Evolutionary conservation across 2,113 vertebrate genomes (phyloP), one percentile per base, ranked within the genome.

Genomic region (Xiphorhynchus elegans): DNA sequence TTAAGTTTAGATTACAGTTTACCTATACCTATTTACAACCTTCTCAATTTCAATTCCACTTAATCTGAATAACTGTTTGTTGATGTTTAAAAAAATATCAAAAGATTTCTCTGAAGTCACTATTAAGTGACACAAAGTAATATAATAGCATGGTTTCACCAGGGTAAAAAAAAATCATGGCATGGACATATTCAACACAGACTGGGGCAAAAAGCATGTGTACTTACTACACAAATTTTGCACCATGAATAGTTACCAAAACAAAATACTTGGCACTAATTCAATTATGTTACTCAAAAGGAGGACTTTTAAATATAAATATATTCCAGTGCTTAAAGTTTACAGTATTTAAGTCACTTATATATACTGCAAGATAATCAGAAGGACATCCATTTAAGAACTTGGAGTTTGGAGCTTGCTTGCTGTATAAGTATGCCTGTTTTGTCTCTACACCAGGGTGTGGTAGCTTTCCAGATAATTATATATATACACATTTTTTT

Each of bases 161-260:
- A 68, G 7, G 20, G 33, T 26, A 26, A 62, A 70, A 74, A 81
- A 59, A 4, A 68, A 21, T 13, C 14, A 42, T 11, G 6, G 49
- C 1, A 19, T 13, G 23, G 39, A n/a, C 21, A 74, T 9, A 53
- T 8, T 82, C 46, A 84, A 7, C 10, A 23, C 9, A 31, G 40
- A 60, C 20, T 5, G 17, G 47, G 26, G 11, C 7, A 64, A 66
- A 33, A 85, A 63, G 17, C 13, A 19, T 0, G 0, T 7, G 28
- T 26, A 73, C 49, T 11, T 52, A 87, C 33, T 31, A 33, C 10
- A 56, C 4, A 70, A 7, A 52, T 52, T 88, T 58, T 74, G 50
- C 21, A 75, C 25, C 13, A n/a, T 5, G 5, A 75, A 46, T 14
- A 66, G 24, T 37, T 55, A 50, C 52, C 47, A 67, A 31, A 17